Evolutionary conservation across 2,797 vertebrate genomes (phyloP).

Genomic region (Coregonus ussuriensis): DNA sequence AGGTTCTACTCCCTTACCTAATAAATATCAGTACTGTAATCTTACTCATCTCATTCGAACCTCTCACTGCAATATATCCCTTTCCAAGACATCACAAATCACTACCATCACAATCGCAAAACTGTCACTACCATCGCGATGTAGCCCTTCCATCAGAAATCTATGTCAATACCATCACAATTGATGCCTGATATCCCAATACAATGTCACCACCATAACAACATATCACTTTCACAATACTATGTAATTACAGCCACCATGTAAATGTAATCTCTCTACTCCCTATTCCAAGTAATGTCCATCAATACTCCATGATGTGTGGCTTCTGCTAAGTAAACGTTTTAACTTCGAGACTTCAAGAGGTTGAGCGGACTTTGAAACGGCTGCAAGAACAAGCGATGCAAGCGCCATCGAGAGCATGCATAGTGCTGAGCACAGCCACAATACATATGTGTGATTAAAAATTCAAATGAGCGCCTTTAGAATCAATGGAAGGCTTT

Average conservation of each 20-base stretch:
- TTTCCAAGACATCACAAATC: neutral
- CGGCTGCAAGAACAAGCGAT: constrained; percentile 66
- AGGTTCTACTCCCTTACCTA: neutral
- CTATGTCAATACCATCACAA: too few species aligned
- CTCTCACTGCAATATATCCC: neutral
- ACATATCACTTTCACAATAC: neutral
- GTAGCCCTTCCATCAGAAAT: too few species aligned
- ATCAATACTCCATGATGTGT: constrained; percentile 41
- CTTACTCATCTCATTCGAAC: neutral
- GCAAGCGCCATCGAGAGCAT: constrained; percentile 28
- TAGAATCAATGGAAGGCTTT: constrained; percentile 91
- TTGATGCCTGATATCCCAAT: too few species aligned
- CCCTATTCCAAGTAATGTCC: constrained; percentile 31
- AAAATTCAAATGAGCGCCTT: constrained; percentile 95
- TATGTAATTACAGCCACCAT: neutral
- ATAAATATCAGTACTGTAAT: neutral
- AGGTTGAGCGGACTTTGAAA: constrained; percentile 62
- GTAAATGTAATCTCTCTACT: too few species aligned
- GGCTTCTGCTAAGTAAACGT: constrained; percentile 44
- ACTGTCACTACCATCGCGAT: too few species aligned
- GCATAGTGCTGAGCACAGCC: constrained; percentile 80
- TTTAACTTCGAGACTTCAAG: constrained; percentile 61
- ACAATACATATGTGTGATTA: constrained; percentile 87
- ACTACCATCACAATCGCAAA: too few species aligned
- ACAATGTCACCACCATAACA: too few species aligned